Base-by-base conservation (phyloP, 2,797 vertebrate species). In the Cyprinodon diabolis region DNA sequence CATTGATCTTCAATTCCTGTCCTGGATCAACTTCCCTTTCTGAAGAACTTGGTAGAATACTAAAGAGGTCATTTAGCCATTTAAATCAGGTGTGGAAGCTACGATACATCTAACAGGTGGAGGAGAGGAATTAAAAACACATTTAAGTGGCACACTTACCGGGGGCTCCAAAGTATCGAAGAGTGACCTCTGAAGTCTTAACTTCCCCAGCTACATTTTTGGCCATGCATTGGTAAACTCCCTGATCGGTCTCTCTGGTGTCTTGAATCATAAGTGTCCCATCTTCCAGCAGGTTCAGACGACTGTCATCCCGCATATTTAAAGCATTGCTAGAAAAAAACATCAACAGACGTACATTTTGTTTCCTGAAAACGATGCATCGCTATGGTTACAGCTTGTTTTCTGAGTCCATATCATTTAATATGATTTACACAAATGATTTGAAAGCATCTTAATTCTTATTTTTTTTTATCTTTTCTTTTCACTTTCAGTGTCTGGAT, bases 221-320 rank as follows among this genome's bases (percentile, higher is more conserved):
- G 49, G 98, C 98, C 98, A 99, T 99, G 88, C 98, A 99, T 69
- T 99, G 98, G 88, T 99, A 99, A 57, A 98, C 94, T 25, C 98
- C 98, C 93, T 99, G 95, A 86, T 99, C 98, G 0, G 97, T 95
- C 92, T 99, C 98, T 84, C 96, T 95, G 0, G 97, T 98, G 92
- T 99, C 95, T 86, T 97, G 97, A 89, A 99, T 99, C 97, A 99
- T 99, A 81, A 99, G 91, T 0, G 98, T 99, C 11, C 98, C 98
- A 1, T 99, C 98, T 68, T 99, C 97, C 83, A 99, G 92, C 84
- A 99, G 93, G 91, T 99, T 99, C 74, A 99, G 89, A 78, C 98
- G 97, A 17, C 96, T 96, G 87, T 99, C 97, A 6, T 97, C 95
- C 45, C 96, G 95, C 98, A 99, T 99, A 92, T 98, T 98, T 77